Percentiles rank a stretch among this genome's conserved stretches.
Conservation (phyloP, 2,888 invertebrate genomes). For the Omphaloscelis lunosa region DNA sequence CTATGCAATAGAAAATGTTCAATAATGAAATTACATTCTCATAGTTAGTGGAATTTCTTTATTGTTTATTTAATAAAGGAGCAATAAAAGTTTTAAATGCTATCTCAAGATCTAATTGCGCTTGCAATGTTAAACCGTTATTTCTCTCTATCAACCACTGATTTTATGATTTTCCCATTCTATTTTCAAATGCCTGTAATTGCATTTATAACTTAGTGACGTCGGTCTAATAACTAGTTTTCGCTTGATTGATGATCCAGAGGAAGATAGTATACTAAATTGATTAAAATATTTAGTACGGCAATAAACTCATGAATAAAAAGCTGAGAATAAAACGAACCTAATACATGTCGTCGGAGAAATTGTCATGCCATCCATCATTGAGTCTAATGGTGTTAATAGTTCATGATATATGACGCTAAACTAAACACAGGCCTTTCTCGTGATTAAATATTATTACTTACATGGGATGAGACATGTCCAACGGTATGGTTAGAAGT, state of each 20-base stretch:
- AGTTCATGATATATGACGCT: constrained; percentile 74
- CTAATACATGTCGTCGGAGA: constrained; percentile 76
- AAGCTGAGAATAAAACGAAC: constrained; percentile 80
- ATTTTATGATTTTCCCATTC: constrained; percentile 74
- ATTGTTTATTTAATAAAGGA: constrained; percentile 61
- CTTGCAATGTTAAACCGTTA: constrained; percentile 59
- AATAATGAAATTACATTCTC: constrained; percentile 61
- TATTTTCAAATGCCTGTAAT: constrained; percentile 74
- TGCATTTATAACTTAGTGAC: constrained; percentile 77
- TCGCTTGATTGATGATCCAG: constrained; percentile 84
- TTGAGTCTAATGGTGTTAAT: constrained; percentile 77
- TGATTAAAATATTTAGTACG: constrained; percentile 84
- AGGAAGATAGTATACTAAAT: constrained; percentile 79
- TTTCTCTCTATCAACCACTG: constrained; percentile 53
- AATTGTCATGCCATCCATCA: constrained; percentile 84
- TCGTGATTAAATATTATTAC: constrained; percentile 54
- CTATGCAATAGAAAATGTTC: constrained; percentile 59
- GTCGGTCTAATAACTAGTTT: constrained; percentile 80
- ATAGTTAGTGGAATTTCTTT: constrained; percentile 58
- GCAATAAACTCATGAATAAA: constrained; percentile 81
- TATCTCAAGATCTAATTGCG: constrained; percentile 58
- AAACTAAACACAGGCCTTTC: constrained; percentile 65
- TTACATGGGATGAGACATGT: constrained; percentile 18
- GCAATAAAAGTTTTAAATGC: constrained; percentile 58
- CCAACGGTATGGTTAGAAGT: constrained; percentile 13